Evolutionary conservation across 2,888 invertebrate species (phyloP), one percentile per base, ranked within the genome.

Genomic region (Herminia tarsipennalis): DNA sequence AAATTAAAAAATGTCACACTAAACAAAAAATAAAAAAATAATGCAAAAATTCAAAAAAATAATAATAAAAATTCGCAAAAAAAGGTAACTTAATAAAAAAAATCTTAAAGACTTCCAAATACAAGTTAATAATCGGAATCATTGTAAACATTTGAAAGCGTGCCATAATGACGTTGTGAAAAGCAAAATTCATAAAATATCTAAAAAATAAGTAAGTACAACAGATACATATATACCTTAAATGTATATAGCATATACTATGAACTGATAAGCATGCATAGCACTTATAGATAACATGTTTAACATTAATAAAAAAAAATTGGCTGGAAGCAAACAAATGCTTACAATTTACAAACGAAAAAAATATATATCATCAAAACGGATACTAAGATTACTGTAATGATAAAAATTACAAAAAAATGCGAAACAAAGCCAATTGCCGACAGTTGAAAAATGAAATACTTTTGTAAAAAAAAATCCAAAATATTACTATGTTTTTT

Each of bases 121-220:
- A 78, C 72, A 77, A 70, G 66, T 72, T 73, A 77, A 74, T 77
- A 76, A 66, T 73, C 62, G 55, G 63, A 73, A 56, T 60, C 72
- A 90, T 90, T 90, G 91, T 91, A 91, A 91, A 91, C 91, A 91
- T 91, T 91, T 91, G 90, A 83, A 91, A 89, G 91, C 91, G 90
- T 91, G 91, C 90, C 90, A 77, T 78, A 73, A 74, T 76, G 83
- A 84, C 79, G 74, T 78, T 71, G 86, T 84, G 85, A 81, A 78
- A 78, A 74, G 78, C 77, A 70, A 86, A 86, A 81, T 77, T 62
- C 66, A 79, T 78, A 47, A 34, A 46, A 40, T 40, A 76, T 81
- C 85, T 89, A 87, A 85, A 76, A 71, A 82, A 84, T 85, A 88
- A 78, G 88, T 90, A 91, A 89, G 89, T 91, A 91, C 89, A 83